Conservation (phyloP, 2,888 invertebrate species). For the Halictus ligatus region DNA sequence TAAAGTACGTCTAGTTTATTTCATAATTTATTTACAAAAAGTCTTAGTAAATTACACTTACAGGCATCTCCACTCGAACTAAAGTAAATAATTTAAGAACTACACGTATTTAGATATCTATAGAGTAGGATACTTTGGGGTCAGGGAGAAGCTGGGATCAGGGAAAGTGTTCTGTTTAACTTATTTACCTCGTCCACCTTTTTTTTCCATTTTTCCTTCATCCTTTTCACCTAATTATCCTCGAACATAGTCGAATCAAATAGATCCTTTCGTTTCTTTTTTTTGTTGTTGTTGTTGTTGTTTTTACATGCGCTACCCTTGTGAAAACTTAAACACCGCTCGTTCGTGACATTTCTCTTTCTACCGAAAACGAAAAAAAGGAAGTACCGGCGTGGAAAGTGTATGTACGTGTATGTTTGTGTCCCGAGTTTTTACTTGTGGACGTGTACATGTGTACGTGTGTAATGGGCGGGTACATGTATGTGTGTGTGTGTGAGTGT, state of each 20-base stretch:
- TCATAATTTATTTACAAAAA: slow-evolving; percentile 84
- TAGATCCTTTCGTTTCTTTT: slow-evolving; percentile 25
- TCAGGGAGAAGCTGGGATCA: slow-evolving; percentile 80
- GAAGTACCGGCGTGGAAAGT: slow-evolving; percentile 71
- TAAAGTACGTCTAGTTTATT: slow-evolving; percentile 84
- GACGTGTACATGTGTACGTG: background rate
- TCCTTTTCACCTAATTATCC: slow-evolving; percentile 50
- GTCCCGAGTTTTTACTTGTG: background rate
- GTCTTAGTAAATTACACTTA: slow-evolving; percentile 84
- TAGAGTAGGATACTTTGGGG: slow-evolving; percentile 82
- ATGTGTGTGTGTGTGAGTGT: background rate
- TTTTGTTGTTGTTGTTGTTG: too few relatives aligned
- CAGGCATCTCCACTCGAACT: slow-evolving; percentile 84
- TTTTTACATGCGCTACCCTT: slow-evolving; percentile 34
- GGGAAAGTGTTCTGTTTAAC: slow-evolving; percentile 77
- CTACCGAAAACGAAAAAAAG: slow-evolving; percentile 66
- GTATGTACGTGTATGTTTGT: slow-evolving; percentile 44
- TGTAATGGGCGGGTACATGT: background rate
- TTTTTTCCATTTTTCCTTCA: slow-evolving; percentile 45
- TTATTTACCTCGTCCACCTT: slow-evolving; percentile 56
- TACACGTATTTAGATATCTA: slow-evolving; percentile 84
- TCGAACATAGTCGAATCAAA: slow-evolving; percentile 53
- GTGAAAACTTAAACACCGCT: slow-evolving; percentile 47
- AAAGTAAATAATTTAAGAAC: slow-evolving; percentile 84
- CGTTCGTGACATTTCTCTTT: slow-evolving; percentile 49